A percentile compares a stretch with the other conserved stretches of the same genome.
Conservation (phyloP, 1,140 invertebrate species). For the Protaetia brevitarsis region DNA sequence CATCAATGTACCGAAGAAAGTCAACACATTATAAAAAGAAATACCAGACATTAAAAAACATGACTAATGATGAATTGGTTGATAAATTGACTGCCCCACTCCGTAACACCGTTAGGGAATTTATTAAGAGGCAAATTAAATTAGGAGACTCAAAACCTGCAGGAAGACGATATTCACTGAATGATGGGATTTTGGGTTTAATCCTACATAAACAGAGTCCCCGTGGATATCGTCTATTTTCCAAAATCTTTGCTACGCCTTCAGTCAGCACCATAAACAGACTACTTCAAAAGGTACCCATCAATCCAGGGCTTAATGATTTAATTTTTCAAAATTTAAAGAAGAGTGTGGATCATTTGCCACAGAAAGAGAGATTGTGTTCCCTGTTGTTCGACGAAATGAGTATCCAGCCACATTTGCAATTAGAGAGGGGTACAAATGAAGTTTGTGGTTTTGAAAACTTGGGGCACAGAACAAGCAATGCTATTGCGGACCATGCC, state of each 20-base stretch:
- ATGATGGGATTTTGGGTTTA: conserved; percentile 34
- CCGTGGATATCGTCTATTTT: background rate
- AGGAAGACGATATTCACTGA: conserved; percentile 31
- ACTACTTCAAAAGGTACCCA: background rate
- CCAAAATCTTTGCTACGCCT: background rate
- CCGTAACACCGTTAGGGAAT: background rate
- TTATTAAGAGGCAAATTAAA: conserved; percentile 29
- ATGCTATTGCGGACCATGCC: conserved; percentile 38
- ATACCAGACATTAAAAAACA: too few relatives aligned
- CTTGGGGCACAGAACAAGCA: conserved; percentile 29
- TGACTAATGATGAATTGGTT: background rate
- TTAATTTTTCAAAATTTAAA: background rate
- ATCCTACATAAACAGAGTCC: background rate
- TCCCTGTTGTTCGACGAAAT: background rate
- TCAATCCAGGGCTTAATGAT: background rate
- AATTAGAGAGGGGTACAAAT: background rate
- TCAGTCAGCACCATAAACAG: background rate
- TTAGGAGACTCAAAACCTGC: conserved; percentile 17
- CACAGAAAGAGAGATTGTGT: background rate
- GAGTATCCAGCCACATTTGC: background rate
- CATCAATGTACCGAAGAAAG: too few relatives aligned
- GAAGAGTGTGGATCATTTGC: background rate
- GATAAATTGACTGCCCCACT: background rate
- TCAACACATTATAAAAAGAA: too few relatives aligned
- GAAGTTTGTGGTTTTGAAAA: conserved; percentile 32